These are phyloP conservation scores for Phrynocephalus versicolor DNA, from an alignment of 2,113 vertebrate species.

Conservation along the genomic window DNA sequence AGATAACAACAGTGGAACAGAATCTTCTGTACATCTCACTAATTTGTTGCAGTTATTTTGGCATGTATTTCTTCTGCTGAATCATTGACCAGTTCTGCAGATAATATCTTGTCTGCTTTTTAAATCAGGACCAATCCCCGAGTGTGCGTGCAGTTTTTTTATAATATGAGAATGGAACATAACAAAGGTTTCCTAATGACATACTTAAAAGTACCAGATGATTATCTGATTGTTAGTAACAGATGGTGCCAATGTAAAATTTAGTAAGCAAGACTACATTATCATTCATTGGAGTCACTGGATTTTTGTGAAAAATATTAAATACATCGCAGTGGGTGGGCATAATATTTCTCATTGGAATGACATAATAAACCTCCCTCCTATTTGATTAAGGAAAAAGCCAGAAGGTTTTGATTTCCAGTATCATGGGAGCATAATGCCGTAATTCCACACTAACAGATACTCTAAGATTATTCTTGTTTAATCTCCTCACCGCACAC, in stretches of 20 bases:
- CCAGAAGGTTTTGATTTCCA: slow-evolving; percentile 14
- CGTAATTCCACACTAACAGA: slow-evolving; percentile 33
- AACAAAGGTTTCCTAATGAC: slow-evolving; percentile 16
- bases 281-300: slow-evolving; percentile 15
- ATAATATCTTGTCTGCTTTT: slow-evolving; percentile 2
- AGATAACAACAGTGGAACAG: background rate
- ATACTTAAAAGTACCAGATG: slow-evolving; percentile 29
- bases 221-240: slow-evolving; percentile 29
- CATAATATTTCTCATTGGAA: slow-evolving; percentile 25
- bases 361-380: slow-evolving; percentile 33
- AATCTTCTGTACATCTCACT: background rate
- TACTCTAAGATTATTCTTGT: slow-evolving; percentile 30
- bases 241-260: slow-evolving; percentile 36
- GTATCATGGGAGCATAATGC: background rate
- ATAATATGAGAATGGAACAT: slow-evolving; percentile 13
- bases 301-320: slow-evolving; percentile 38
- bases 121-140: background rate
- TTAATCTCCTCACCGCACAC: background rate
- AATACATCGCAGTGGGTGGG: slow-evolving; percentile 18
- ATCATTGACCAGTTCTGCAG: background rate
- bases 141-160: background rate
- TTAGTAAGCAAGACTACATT: slow-evolving; percentile 29
- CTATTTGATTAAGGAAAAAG: slow-evolving; percentile 28
- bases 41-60: background rate
- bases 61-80: background rate